Evolutionary conservation across 2,797 vertebrate species (phyloP).

Genomic region (Cryptoblepharus egeriae): DNA sequence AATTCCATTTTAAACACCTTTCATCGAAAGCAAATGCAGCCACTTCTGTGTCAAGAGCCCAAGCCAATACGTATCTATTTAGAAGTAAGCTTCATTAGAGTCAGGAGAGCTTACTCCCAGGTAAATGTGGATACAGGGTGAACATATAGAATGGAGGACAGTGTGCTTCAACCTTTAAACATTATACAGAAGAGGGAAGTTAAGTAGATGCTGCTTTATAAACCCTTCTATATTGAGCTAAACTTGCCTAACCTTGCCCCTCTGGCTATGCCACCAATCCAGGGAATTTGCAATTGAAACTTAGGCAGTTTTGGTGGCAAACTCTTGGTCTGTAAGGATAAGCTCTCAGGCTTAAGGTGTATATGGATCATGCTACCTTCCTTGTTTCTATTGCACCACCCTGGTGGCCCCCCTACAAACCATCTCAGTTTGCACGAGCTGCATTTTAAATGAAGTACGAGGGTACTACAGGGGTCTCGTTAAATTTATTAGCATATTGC

Average conservation of each 20-base stretch:
- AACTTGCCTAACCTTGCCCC: too few relatives aligned
- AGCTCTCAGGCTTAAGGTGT: background rate
- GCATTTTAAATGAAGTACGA: slow-evolving; percentile 40
- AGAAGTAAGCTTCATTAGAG: too few relatives aligned
- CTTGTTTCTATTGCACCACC: background rate
- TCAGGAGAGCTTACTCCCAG: too few relatives aligned
- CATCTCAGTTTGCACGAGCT: slow-evolving; percentile 53
- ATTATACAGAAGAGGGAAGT: too few relatives aligned
- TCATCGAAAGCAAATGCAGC: background rate
- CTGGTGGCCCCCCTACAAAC: background rate
- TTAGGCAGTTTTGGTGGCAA: too few relatives aligned
- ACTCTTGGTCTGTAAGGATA: background rate
- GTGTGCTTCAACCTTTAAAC: too few relatives aligned
- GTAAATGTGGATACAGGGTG: too few relatives aligned
- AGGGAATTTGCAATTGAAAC: background rate
- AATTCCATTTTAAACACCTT: background rate
- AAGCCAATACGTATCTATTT: too few relatives aligned
- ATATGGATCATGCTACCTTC: background rate
- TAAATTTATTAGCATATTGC: slow-evolving; percentile 72
- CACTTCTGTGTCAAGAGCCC: background rate
- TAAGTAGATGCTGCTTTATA: too few relatives aligned
- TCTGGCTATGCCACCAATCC: too few relatives aligned
- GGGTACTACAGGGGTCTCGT: slow-evolving; percentile 55
- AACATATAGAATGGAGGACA: too few relatives aligned
- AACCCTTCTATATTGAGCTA: too few relatives aligned